Evolutionary conservation across 2,797 vertebrate species (phyloP), one percentile per base, ranked within the genome.

Genomic region (Scolopax rusticola): DNA sequence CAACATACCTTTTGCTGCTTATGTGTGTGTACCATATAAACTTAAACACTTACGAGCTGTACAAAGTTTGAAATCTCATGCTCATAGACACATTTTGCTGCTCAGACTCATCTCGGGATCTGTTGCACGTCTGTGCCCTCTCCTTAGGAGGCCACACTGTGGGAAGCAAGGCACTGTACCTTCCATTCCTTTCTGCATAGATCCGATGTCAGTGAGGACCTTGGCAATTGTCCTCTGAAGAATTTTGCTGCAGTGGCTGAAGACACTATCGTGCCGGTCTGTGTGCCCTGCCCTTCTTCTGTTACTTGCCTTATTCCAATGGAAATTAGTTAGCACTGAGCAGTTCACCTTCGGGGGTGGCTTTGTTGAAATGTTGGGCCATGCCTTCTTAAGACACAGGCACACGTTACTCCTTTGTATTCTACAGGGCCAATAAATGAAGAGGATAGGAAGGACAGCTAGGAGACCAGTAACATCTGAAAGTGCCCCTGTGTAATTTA

Each of bases 211-310:
- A 91, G 56, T 3, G 7, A 74, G 18, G 56, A 93, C 92, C 75
- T 92, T 95, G 75, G 41, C 38, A 75, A 95, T 69, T 0, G 6
- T 57, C 82, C 81, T 85, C 61, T 75, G 82, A 85, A 64, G 69
- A 91, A 71, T 80, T 77, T 71, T 93, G 89, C 93, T 96, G 93
- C 85, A 80, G 64, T 40, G 41, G 32, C 86, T 90, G 86, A 93
- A 92, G 92, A 79, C 6, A 6, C 47, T 79, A 11, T 51, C 3
- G 0, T 53, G 54, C 30, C 63, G 0, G 0, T 40, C 85, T 90
- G 20, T 27, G 32, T 51, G 41, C 33, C 59, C 67, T 89, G 78
- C 53, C 90, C 78, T 93, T 95, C 93, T 95, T 90, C 86, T 92
- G 48, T 95, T 90, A 90, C 94, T 78, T 73, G n/a, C 6, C 18